Evolutionary conservation across 2,797 vertebrate genomes (phyloP), one percentile per base, ranked within the genome.

Genomic region (Pygocentrus nattereri): DNA sequence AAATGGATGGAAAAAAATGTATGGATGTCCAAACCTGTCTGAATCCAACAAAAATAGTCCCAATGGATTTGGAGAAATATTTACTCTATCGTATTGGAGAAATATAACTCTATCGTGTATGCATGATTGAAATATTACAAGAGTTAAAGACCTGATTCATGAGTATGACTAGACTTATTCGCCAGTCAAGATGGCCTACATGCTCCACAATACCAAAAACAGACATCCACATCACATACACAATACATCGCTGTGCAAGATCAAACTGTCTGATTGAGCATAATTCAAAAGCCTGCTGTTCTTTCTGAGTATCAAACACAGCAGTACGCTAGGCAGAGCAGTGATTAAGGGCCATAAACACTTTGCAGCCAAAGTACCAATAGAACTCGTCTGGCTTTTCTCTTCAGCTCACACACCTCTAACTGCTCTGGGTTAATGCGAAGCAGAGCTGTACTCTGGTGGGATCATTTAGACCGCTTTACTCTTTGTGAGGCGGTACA

Each of bases 301-400:
- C 74, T 77, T 59, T 30, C 67, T 77, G 38, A 65, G 59, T 61
- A 71, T 65, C 38, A 67, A 65, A 25, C 8, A n/a, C 4, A 47
- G 70, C 41, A 21, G 41, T 50, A 8, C n/a, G 6, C 64, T 76
- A 76, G 64, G 47, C 56, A 47, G 58, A 56, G 64, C n/a, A 31
- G 56, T 62, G 77, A 81, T 83, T 79, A 86, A 56, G 56, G 65
- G 50, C 50, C 62, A 74, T 58, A 84, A 87, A 84, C 75, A 84
- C 76, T 74, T 47, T 62, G 34, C 69, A 77, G 78, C 41, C 74
- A 25, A 74, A 41, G 21, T 23, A 64, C 74, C 19, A 19, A 58
- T 19, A 44, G 49, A 70, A 52, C 61, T 56, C 41, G 4, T 38
- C 70, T 78, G 76, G 61, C 75, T 67, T 82, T 78, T 70, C 5